Evolutionary conservation across 2,797 vertebrate species (phyloP).

Genomic region (Coranthus polyacanthus): DNA sequence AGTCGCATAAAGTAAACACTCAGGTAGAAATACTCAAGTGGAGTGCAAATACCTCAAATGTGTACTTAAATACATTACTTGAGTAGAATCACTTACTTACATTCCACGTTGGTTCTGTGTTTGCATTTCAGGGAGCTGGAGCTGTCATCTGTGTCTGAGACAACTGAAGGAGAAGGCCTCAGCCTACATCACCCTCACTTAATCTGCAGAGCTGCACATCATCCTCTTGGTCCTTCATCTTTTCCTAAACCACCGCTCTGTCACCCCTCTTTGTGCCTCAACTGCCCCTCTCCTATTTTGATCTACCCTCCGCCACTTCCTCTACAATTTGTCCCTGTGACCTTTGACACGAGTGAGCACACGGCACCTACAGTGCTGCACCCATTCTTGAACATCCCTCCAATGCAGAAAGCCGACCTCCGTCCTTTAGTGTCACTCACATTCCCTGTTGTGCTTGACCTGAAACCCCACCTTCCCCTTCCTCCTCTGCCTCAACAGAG

Average conservation of each 20-base stretch:
- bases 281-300: conserved; percentile 24
- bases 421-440: conserved; percentile 51
- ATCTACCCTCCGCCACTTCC: conserved; percentile 24
- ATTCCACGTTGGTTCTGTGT: conserved; percentile 1
- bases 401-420: conserved; percentile 38
- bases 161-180: conserved; percentile 96
- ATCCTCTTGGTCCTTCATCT: conserved; percentile 64
- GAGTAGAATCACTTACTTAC: not conserved
- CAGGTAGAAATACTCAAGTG: too few species aligned
- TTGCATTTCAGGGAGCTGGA: conserved; percentile 91
- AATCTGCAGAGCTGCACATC: conserved; percentile 76
- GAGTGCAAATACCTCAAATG: not conserved
- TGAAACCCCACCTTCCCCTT: conserved; percentile 17
- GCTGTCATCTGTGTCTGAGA: conserved; percentile 94
- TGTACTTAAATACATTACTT: not conserved
- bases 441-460: conserved; percentile 59
- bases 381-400: conserved; percentile 41
- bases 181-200: conserved; percentile 95
- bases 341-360: conserved; percentile 63
- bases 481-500: conserved; percentile 68
- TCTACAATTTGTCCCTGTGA: conserved; percentile 42
- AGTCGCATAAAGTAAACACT: too few species aligned
- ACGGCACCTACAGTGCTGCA: conserved; percentile 38
- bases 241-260: conserved; percentile 57
- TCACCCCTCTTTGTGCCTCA: conserved; percentile 54